Evolutionary conservation across 2,113 vertebrate genomes (phyloP), one percentile per base, ranked within the genome.

Genomic region (Apus apus): DNA sequence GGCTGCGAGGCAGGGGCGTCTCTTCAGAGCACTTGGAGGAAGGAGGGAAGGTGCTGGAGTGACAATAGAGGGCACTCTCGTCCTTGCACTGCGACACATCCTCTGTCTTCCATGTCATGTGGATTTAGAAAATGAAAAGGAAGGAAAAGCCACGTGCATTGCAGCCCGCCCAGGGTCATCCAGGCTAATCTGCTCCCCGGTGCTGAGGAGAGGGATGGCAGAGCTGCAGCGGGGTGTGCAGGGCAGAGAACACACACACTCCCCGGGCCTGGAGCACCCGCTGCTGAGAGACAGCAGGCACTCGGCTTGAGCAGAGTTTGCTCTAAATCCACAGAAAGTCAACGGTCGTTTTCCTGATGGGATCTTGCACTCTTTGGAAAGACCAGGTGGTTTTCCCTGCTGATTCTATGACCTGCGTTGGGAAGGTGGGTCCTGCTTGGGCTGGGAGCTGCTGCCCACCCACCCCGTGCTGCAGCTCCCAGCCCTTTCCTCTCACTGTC

Each of bases 181-280:
- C n/a, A 13, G 57, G 46, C 65, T 56, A 22, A 79, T 29, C 13
- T 10, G 32, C 56, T 78, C 51, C 62, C 32, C 12, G n/a, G 26
- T 43, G 48, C 6, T 4, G 61, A n/a, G 34, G 43, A 36, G 78
- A 50, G 50, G 9, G 12, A 21, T 45, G 64, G 38, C 38, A 2
- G 46, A 32, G 4, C 36, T 5, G 26, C 40, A 3, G 6, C 20
- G n/a, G 38, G 43, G 22, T 29, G n/a, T 6, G 32, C 20, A 0
- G 4, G 1, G 30, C 54, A 27, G 53, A 1, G 30, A 22, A 32
- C 29, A 5, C 30, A 6, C 40, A 4, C 38, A 38, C 38, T 38
- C 1, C 45, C 3, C 3, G 1, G 17, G 40, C 2, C 1, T 2
- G 29, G 29, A 25, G 43, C 14, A 6, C 27, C 1, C 0, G 21